These are phyloP conservation scores for Psilopsiagon aymara DNA, from an alignment of 2,113 vertebrate genomes.

Conservation along the genomic window DNA sequence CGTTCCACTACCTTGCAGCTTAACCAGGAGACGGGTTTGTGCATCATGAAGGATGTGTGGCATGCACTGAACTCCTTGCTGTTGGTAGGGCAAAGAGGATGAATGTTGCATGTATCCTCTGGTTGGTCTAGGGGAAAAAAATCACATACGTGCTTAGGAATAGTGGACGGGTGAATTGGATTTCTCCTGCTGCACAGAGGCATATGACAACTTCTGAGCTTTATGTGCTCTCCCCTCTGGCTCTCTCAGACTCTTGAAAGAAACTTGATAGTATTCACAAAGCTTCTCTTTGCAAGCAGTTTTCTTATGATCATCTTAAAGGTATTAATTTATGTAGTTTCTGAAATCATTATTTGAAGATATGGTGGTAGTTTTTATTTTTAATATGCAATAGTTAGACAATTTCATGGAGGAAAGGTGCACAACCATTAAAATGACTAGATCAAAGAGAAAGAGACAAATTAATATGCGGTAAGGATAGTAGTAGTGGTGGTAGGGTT, in stretches of 20 bases:
- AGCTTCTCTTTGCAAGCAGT: not conserved
- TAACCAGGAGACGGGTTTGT: not conserved
- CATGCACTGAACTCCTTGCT: not conserved
- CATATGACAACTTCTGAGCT: not conserved
- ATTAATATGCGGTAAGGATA: not conserved
- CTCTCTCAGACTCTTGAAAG: not conserved
- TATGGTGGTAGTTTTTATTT: not conserved
- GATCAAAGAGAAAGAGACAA: not conserved
- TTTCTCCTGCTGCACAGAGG: not conserved
- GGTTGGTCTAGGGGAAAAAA: not conserved
- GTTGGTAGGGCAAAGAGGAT: not conserved
- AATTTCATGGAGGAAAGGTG: not conserved
- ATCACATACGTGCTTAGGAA: rapidly evolving
- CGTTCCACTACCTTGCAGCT: not conserved
- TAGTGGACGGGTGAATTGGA: not conserved
- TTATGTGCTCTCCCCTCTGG: not conserved
- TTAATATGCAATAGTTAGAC: not conserved
- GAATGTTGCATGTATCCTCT: not conserved
- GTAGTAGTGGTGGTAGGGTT: not conserved
- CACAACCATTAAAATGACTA: not conserved
- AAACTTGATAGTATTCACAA: not conserved
- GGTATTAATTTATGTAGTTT: not conserved
- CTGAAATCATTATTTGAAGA: not conserved
- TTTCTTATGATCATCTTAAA: not conserved
- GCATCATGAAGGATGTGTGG: not conserved